Evolutionary conservation across 2,113 vertebrate genomes (phyloP), one percentile per base, ranked within the genome.

Genomic region (Ptilonorhynchus violaceus): DNA sequence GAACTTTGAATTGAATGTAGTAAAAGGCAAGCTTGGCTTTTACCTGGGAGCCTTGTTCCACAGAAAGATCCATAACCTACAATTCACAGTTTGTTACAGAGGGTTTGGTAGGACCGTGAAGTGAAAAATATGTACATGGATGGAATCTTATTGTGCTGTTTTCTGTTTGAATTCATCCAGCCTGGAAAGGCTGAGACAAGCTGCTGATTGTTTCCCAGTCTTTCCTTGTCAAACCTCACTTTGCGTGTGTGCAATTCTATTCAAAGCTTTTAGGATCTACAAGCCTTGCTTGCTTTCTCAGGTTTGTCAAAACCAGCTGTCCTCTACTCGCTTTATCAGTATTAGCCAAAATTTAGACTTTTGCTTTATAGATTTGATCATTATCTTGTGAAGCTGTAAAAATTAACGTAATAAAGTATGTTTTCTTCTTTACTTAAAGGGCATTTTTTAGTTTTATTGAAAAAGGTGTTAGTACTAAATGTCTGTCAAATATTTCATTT

Each of bases 131-230:
- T 5, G 12, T 75, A 37, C 66, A 62, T 19, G 69, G 30, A n/a
- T 73, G 66, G 91, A 93, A 96, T 94, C 50, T 63, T 55, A 13
- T 9, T n/a, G 8, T 50, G 35, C 66, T 83, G n/a, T 22, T 95
- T 97, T 96, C 76, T 96, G 63, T 96, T 96, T 95, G 25, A 63
- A 70, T 92, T 91, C 85, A 56, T 62, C 30, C 50, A 95, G 72
- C 53, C 89, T 55, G 31, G 85, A 81, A 77, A 78, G 66, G 37
- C 80, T 96, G 81, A 82, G 64, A 63, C 42, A 76, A 56, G 53
- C 90, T 80, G 72, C 86, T 85, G 62, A 82, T 95, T 88, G 75
- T 95, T 96, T 82, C 92, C 68, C 75, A 85, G 62, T 58, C 77
- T 6, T 85, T 49, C 74, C 92, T 67, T 68, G 41, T 86, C 62